Base-by-base conservation (phyloP, 2,888 invertebrate genomes). In the Phaedon cochleariae region DNA sequence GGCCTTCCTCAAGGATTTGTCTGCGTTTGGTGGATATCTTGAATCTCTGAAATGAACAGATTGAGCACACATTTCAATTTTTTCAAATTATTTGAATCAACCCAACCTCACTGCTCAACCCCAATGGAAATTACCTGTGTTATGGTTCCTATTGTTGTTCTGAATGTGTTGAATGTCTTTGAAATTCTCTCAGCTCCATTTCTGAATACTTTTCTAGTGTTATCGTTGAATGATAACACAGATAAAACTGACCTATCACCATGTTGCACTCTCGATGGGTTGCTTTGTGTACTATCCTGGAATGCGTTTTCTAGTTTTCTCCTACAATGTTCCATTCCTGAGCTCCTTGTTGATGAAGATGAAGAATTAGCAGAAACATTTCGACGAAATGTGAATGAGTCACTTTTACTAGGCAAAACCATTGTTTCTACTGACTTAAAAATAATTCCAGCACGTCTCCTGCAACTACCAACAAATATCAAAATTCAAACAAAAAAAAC, bases 181-280 rank as follows among this genome's bases (percentile, higher is more conserved):
- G 89, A 86, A 67, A 91, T 85, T 79, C 89, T 90, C 70, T 90
- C 90, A 10, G 90, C 90, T 29, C 91, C 88, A 52, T 86, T 88
- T 74, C 90, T 86, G 53, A 91, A 81, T 48, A 86, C 89, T 75
- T 87, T 87, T 68, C 89, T 86, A 7, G 90, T 89, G 61, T 76
- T 76, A 77, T 88, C 90, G 34, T 87, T 87, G 45, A 90, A 84
- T 76, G 82, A 85, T 83, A 82, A 84, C 80, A 79, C 76, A 3
- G 82, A 82, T 59, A 83, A 71, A 26, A 83, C 76, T 49, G 79
- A 81, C 49, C 78, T 72, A 64, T 82, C 79, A 20, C 57, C 55
- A n/a, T 49, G 58, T 49, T 48, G 54, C n/a, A 61, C 7, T 34
- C 20, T 52, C 7, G 45, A 45, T 31, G 64, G 61, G 18, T 62